These are phyloP conservation scores for Paedocypris sp. DNA, from an alignment of 2,113 vertebrate species.

Conservation along the genomic window DNA sequence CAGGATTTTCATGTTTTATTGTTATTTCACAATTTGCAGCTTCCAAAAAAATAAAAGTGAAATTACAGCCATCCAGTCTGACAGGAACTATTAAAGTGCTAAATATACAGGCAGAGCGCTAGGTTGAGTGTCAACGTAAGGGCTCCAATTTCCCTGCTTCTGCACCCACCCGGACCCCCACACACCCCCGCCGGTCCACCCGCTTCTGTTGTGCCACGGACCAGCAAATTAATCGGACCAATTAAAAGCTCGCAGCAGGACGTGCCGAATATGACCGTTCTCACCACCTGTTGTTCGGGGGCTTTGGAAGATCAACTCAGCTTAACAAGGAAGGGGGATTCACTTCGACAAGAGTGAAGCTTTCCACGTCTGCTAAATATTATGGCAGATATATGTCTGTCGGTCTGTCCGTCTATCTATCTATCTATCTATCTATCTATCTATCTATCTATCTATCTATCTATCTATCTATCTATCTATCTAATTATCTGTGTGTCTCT, in stretches of 20 bases:
- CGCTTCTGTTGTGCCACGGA: not conserved
- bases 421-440: too few relatives aligned
- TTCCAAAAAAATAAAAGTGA: not conserved
- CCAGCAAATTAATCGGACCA: not conserved
- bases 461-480: too few relatives aligned
- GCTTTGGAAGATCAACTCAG: slow-evolving; percentile 7
- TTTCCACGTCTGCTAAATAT: slow-evolving; percentile 15
- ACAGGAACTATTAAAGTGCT: slow-evolving; percentile 48
- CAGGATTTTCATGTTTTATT: not conserved
- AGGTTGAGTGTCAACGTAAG: slow-evolving; percentile 40
- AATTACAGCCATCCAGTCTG: slow-evolving; percentile 38
- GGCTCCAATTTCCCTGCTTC: slow-evolving; percentile 26
- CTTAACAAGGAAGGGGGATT: not conserved
- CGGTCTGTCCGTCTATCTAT: too few relatives aligned
- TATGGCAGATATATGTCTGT: too few relatives aligned
- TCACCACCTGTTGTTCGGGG: not conserved
- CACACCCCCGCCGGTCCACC: not conserved
- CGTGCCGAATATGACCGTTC: not conserved
- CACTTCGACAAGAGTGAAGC: slow-evolving; percentile 27
- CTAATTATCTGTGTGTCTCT: too few relatives aligned
- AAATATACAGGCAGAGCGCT: slow-evolving; percentile 51
- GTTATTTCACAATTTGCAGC: not conserved
- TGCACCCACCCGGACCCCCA: not conserved
- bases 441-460: too few relatives aligned
- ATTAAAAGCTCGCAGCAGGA: not conserved